These are phyloP conservation scores for Corythornis vintsioides DNA, from an alignment of 2,113 vertebrate species.

Conservation along the genomic window DNA sequence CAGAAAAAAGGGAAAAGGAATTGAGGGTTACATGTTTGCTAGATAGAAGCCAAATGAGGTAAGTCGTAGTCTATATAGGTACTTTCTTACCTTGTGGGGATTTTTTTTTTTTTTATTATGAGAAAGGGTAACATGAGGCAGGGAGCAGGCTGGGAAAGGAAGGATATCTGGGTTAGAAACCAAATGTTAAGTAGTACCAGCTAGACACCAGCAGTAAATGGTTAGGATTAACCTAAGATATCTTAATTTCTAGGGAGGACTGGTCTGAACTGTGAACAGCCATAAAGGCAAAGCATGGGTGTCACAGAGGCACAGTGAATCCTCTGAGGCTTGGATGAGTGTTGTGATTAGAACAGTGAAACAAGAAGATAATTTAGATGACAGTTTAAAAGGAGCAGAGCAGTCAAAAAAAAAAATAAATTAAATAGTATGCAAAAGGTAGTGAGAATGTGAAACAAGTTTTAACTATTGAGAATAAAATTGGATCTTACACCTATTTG, in stretches of 20 bases:
- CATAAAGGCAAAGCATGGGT: not conserved
- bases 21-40: not conserved
- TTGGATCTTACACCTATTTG: conserved; percentile 27
- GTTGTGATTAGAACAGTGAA: conserved; percentile 51
- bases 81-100: not conserved
- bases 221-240: not conserved
- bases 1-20: not conserved
- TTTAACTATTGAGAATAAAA: conserved; percentile 22
- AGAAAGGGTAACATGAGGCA: not conserved
- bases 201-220: not conserved
- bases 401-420: conserved; percentile 35
- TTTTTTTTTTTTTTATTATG: not conserved
- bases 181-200: not conserved
- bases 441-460: conserved; percentile 35
- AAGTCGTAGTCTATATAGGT: not conserved
- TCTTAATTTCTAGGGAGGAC: not conserved
- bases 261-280: not conserved
- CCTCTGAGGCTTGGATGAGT: conserved; percentile 7
- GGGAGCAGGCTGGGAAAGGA: not conserved
- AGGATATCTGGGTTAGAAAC: not conserved
- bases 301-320: not conserved
- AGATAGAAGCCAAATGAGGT: not conserved
- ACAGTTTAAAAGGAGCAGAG: conserved; percentile 50
- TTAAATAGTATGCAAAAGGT: conserved; percentile 39
- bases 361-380: conserved; percentile 45